Evolutionary conservation across 2,888 invertebrate species (phyloP).

Genomic region (Proisotoma minuta): DNA sequence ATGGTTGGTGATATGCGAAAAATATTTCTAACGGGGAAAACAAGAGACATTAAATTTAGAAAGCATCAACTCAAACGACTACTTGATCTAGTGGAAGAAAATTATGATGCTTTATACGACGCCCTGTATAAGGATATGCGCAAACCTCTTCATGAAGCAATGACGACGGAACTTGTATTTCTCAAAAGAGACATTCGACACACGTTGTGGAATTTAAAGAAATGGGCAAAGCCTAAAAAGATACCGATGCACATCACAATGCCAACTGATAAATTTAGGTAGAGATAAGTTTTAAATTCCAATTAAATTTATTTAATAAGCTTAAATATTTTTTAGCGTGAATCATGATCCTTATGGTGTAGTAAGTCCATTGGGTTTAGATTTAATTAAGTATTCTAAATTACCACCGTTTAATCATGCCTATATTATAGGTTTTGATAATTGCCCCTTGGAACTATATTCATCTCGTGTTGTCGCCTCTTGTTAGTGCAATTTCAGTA

Average conservation of each 20-base stretch:
- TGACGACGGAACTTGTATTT: conserved; percentile 25
- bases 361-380: too few relatives aligned
- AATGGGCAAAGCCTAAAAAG: conserved; percentile 50
- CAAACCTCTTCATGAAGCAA: conserved; percentile 49
- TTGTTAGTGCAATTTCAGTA: not conserved
- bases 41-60: conserved; percentile 52
- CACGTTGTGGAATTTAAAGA: conserved; percentile 50
- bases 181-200: conserved; percentile 50
- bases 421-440: conserved; percentile 23
- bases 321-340: not conserved
- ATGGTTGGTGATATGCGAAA: conserved; percentile 48
- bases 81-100: conserved; percentile 51
- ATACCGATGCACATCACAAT: conserved; percentile 19
- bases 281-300: conserved; percentile 4
- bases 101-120: conserved; percentile 50
- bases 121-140: conserved; percentile 53
- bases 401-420: too few relatives aligned
- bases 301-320: too few relatives aligned
- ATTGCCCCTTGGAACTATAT: conserved; percentile 32
- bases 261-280: conserved; percentile 21
- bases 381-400: too few relatives aligned
- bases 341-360: conserved; percentile 14
- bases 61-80: conserved; percentile 51
- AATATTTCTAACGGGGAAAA: conserved; percentile 51
- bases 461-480: conserved; percentile 1